Evolutionary conservation across 2,797 vertebrate species (phyloP).

Genomic region (Zenarchopterus dispar): DNA sequence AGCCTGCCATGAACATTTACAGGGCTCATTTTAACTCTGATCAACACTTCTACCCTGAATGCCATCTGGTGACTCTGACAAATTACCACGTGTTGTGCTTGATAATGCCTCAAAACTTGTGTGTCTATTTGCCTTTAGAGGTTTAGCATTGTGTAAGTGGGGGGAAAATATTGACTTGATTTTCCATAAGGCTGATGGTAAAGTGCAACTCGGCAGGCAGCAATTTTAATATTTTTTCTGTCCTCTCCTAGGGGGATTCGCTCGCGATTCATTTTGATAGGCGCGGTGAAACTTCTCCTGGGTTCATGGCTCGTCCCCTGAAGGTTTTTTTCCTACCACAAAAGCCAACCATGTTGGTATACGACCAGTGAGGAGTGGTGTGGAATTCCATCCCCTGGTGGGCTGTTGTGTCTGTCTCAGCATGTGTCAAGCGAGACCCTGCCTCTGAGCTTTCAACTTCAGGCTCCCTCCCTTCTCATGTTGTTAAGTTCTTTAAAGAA

Average conservation of each 20-base stretch:
- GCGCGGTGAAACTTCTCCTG: slow-evolving; percentile 8
- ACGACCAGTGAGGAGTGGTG: slow-evolving; percentile 16
- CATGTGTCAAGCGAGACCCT: slow-evolving; percentile 37
- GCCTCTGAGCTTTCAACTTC: slow-evolving; percentile 27
- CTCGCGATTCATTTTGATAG: slow-evolving; percentile 32
- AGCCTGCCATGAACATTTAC: slow-evolving; percentile 49
- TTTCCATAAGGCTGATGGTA: slow-evolving; percentile 13
- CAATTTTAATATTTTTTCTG: slow-evolving; percentile 15
- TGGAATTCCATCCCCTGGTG: slow-evolving; percentile 19
- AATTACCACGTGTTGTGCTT: slow-evolving; percentile 50
- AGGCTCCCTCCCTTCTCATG: slow-evolving; percentile 37
- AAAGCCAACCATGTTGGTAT: slow-evolving; percentile 20
- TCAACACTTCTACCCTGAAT: slow-evolving; percentile 48
- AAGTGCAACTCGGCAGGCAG: slow-evolving; percentile 22
- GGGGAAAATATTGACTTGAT: slow-evolving; percentile 35
- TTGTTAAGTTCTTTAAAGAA: slow-evolving; percentile 51
- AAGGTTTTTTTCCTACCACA: slow-evolving; percentile 10
- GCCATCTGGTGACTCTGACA: slow-evolving; percentile 57
- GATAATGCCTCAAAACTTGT: slow-evolving; percentile 30
- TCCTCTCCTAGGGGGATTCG: slow-evolving; percentile 5
- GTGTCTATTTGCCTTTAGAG: slow-evolving; percentile 38
- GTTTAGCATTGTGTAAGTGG: slow-evolving; percentile 21
- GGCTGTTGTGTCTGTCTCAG: slow-evolving; percentile 29
- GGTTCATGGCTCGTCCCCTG: slow-evolving; percentile 26
- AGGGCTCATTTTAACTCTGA: slow-evolving; percentile 52